These are phyloP conservation scores for Myopa testacea DNA, from an alignment of 2,888 invertebrate genomes.

Conservation along the genomic window DNA sequence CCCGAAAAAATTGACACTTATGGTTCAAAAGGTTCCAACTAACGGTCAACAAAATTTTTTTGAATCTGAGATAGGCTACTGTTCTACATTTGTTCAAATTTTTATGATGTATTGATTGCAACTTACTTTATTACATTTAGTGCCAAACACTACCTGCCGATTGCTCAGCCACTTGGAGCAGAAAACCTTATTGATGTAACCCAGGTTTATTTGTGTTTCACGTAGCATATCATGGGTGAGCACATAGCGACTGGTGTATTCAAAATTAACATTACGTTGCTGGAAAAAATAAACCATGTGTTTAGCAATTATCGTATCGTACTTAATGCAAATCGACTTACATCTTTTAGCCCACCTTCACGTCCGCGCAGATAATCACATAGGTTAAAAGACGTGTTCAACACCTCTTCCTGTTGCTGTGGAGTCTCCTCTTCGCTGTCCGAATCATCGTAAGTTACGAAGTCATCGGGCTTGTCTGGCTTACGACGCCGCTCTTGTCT, in stretches of 20 bases:
- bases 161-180: slow-evolving; percentile 97
- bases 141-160: slow-evolving; percentile 94
- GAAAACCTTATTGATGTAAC: slow-evolving; percentile 92
- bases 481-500: slow-evolving; percentile 79
- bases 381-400: slow-evolving; percentile 86
- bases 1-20: too few relatives aligned
- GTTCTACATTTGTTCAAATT: too few relatives aligned
- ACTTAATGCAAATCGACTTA: slow-evolving; percentile 52
- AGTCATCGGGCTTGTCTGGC: slow-evolving; percentile 90
- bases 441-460: slow-evolving; percentile 88
- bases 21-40: too few relatives aligned
- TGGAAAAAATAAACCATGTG: slow-evolving; percentile 42
- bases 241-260: slow-evolving; percentile 88
- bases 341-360: slow-evolving; percentile 79
- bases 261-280: slow-evolving; percentile 76
- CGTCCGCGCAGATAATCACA: slow-evolving; percentile 86
- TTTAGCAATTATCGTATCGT: background rate
- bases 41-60: too few relatives aligned
- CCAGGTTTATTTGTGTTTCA: slow-evolving; percentile 84
- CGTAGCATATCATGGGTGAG: slow-evolving; percentile 90
- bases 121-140: slow-evolving; percentile 93
- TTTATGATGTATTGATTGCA: too few relatives aligned
- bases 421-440: slow-evolving; percentile 87
- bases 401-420: slow-evolving; percentile 77
- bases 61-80: too few relatives aligned